These are phyloP conservation scores for Ictalurus furcatus DNA, from an alignment of 2,113 vertebrate genomes.

Conservation along the genomic window DNA sequence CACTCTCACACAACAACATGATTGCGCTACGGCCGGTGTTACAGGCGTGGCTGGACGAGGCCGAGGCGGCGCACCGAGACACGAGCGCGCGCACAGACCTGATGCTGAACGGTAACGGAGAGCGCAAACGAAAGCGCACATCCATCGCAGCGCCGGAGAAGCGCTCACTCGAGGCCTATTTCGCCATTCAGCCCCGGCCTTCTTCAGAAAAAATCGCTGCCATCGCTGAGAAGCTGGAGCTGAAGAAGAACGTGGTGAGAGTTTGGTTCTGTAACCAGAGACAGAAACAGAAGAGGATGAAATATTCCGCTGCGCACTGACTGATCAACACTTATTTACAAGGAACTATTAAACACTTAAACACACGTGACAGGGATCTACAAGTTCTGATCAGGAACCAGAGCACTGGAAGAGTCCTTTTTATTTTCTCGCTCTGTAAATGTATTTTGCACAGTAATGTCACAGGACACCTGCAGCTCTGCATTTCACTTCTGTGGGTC, in stretches of 20 bases:
- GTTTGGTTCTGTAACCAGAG: constrained; percentile 99
- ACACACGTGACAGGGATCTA: constrained; percentile 71
- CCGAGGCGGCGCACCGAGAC: constrained; percentile 94
- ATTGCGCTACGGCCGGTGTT: constrained; percentile 96
- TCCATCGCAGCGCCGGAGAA: constrained; percentile 97
- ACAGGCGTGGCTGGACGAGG: constrained; percentile 98
- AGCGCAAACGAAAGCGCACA: constrained; percentile 93
- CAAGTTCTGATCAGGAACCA: background rate
- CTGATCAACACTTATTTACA: background rate
- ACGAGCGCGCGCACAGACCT: constrained; percentile 84
- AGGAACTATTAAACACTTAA: constrained; percentile 6
- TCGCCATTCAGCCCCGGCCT: constrained; percentile 93
- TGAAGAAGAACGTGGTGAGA: constrained; percentile 98
- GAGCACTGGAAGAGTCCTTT: background rate
- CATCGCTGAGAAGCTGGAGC: constrained; percentile 96
- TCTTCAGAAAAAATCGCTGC: constrained; percentile 98
- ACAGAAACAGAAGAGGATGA: constrained; percentile 99
- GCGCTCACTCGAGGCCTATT: constrained; percentile 95
- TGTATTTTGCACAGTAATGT: constrained; percentile 27
- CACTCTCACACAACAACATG: constrained; percentile 99
- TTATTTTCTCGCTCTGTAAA: background rate
- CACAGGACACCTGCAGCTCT: background rate
- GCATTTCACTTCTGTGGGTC: background rate
- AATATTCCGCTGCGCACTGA: constrained; percentile 89
- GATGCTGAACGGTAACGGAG: constrained; percentile 77